Conservation (phyloP, 2,113 vertebrate species). For the Archilochus colubris region DNA sequence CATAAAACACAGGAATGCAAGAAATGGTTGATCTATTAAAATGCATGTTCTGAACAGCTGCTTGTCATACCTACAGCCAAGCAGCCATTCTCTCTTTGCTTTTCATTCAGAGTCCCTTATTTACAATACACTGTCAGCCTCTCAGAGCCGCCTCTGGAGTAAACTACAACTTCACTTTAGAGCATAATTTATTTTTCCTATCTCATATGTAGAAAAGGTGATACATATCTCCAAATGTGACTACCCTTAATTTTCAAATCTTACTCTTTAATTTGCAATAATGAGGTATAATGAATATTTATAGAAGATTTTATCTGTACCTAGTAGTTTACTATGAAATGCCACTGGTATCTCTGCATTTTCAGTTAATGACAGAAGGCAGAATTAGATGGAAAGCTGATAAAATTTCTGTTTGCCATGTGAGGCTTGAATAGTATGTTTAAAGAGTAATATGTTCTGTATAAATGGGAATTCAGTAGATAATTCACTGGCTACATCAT, state of each 20-base stretch:
- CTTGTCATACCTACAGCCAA: not conserved
- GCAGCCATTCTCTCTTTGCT: not conserved
- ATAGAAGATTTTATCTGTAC: constrained; percentile 72
- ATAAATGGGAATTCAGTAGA: not conserved
- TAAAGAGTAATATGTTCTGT: constrained; percentile 18
- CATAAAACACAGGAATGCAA: not conserved
- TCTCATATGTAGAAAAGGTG: constrained; percentile 27
- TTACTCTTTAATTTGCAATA: constrained; percentile 72
- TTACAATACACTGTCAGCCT: not conserved
- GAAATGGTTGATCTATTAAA: not conserved
- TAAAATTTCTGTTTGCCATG: not conserved
- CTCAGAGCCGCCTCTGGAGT: not conserved
- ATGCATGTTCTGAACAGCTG: not conserved
- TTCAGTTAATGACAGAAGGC: constrained; percentile 20
- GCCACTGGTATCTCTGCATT: constrained; percentile 29
- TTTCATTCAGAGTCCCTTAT: not conserved
- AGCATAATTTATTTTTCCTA: constrained; percentile 48
- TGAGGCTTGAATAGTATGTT: not conserved
- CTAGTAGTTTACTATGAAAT: constrained; percentile 68
- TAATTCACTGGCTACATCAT: not conserved
- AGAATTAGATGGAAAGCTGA: constrained; percentile 17
- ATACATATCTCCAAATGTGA: constrained; percentile 39
- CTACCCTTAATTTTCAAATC: constrained; percentile 67
- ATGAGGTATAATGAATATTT: constrained; percentile 79
- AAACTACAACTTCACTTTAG: not conserved